These are phyloP conservation scores for Drosophila kurseongensis DNA, from an alignment of 1,140 invertebrate species.

Conservation along the genomic window DNA sequence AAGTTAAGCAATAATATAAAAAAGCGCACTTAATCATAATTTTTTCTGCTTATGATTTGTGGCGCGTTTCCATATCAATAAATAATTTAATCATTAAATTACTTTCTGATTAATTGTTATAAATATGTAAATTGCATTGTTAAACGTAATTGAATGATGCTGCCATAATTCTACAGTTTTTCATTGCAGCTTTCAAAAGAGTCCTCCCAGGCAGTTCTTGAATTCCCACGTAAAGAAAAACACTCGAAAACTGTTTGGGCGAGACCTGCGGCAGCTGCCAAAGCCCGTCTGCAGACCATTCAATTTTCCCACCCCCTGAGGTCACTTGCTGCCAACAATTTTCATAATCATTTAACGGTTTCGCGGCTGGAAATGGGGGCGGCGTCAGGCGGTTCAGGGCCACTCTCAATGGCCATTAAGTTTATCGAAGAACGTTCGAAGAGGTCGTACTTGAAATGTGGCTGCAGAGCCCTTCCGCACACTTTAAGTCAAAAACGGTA, in stretches of 20 bases:
- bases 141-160: slow-evolving; percentile 16
- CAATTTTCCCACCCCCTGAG: slow-evolving; percentile 33
- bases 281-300: slow-evolving; percentile 30
- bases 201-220: slow-evolving; percentile 26
- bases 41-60: slow-evolving; percentile 28
- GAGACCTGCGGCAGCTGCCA: slow-evolving; percentile 72
- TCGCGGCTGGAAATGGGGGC: slow-evolving; percentile 28
- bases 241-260: slow-evolving; percentile 72
- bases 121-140: slow-evolving; percentile 12
- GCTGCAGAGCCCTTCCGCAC: slow-evolving; percentile 16
- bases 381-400: slow-evolving; percentile 19
- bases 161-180: slow-evolving; percentile 15
- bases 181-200: slow-evolving; percentile 13
- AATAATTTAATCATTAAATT: slow-evolving; percentile 37
- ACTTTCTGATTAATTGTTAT: slow-evolving; percentile 21
- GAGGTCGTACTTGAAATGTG: slow-evolving; percentile 59
- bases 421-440: slow-evolving; percentile 76
- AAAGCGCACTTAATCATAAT: slow-evolving; percentile 29
- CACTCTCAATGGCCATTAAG: slow-evolving; percentile 77
- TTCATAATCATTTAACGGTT: slow-evolving; percentile 79
- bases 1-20: slow-evolving; percentile 1
- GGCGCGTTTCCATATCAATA: slow-evolving; percentile 19
- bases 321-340: slow-evolving; percentile 76
- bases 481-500: slow-evolving; percentile 1
- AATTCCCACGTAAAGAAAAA: slow-evolving; percentile 44